Base-by-base conservation (phyloP, 2,888 invertebrate genomes). In the Toxonevra muliebris region DNA sequence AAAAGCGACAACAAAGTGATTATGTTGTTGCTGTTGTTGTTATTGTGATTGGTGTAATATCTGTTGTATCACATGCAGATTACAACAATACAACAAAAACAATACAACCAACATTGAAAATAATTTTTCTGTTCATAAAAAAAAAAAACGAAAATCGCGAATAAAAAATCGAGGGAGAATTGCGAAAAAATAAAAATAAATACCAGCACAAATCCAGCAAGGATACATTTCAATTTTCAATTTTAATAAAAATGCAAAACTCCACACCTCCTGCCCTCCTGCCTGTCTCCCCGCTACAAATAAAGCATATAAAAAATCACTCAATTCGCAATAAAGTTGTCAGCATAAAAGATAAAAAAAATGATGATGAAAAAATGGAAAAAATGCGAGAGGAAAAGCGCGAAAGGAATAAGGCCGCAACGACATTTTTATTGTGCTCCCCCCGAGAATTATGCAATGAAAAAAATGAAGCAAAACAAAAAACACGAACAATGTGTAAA, bases 321-420 rank as follows among this genome's bases (percentile, higher is more conserved):
- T 73, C 67, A 67, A 71, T 73, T 75, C 68, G 72, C 72, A 75
- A 74, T 74, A 72, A 74, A 75, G 75, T 76, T 75, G 73, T 74
- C 74, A 75, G 76, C 71, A 65, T 57, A 62, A 65, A 63, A 63
- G 60, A 71, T 65, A 20, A 65, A 58, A 20, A 50, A 66, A 70
- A 72, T 54, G 68, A 50, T 30, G 10, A 30, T 58, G 63, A 57
- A 69, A 68, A 70, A 68, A 30, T 4, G 7, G 66, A 71, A 71
- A 57, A 9, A 57, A 57, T 45, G 40, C 42, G n/a, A 54, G 2
- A 62, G 17, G 52, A 57, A 48, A 41, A 53, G 41, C 58, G 60
- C 59, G 30, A 17, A 54, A 17, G 43, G 69, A 19, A 41, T 55
- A 19, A n/a, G 4, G 53, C 19, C n/a, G 58, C 68, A 71, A 71